phyloP scores from a whole-genome alignment of 1,140 invertebrate genomes.

The Drosophila navojoa region DNA sequence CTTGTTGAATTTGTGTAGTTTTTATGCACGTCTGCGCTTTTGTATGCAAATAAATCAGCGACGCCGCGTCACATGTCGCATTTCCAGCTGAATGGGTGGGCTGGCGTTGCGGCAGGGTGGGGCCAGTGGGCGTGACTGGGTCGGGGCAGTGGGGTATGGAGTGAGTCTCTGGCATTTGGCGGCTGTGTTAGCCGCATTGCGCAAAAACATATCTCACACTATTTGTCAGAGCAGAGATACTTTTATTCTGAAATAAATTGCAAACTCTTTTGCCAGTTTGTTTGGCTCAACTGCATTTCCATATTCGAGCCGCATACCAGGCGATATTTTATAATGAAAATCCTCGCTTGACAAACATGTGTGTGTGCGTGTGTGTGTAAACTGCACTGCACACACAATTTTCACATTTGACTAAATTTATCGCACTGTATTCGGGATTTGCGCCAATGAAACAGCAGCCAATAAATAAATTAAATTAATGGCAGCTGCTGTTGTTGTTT shows the following conservation, averaged over 20 bases:
- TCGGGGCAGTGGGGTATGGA: not conserved
- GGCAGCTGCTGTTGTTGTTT: conserved; percentile 43
- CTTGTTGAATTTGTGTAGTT: conserved; percentile 28
- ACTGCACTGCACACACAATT: conserved; percentile 77
- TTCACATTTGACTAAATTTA: conserved; percentile 83
- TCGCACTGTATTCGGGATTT: conserved; percentile 72
- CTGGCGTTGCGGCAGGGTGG: not conserved
- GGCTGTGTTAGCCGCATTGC: conserved; percentile 58
- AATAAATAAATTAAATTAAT: conserved; percentile 84
- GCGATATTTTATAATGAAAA: conserved; percentile 83
- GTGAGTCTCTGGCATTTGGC: not conserved
- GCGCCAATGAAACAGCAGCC: conserved; percentile 71
- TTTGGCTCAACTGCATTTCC: conserved; percentile 43
- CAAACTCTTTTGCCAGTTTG: conserved; percentile 74
- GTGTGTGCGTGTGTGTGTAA: conserved; percentile 20
- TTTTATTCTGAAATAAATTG: conserved; percentile 81
- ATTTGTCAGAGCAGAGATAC: conserved; percentile 79
- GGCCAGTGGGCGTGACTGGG: conserved; percentile 5
- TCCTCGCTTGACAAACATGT: conserved; percentile 56
- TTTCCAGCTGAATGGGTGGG: conserved; percentile 14
- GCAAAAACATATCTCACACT: conserved; percentile 81
- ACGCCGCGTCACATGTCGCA: conserved; percentile 73
- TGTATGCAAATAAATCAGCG: conserved; percentile 83
- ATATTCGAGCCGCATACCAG: conserved; percentile 37
- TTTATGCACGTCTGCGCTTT: conserved; percentile 68